Evolutionary conservation across 1,140 invertebrate genomes (phyloP).

Genomic region (Lasioglossum baleicum): DNA sequence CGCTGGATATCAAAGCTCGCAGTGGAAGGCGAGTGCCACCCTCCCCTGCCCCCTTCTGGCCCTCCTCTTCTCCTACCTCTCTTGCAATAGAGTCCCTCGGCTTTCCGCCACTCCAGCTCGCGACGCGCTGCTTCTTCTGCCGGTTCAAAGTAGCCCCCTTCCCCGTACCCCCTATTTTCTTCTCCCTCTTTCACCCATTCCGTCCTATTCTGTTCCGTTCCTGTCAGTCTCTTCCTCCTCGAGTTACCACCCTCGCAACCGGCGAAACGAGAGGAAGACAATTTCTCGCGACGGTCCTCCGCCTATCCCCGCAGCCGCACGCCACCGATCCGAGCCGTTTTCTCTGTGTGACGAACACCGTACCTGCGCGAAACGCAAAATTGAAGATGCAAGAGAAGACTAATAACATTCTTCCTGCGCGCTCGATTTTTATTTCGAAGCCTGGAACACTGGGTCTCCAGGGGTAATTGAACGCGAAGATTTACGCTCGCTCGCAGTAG

Average conservation of each 20-base stretch:
- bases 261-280: constrained; percentile 32
- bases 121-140: constrained; percentile 51
- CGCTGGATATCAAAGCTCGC: constrained; percentile 59
- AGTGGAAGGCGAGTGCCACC: constrained; percentile 9
- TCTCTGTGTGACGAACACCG: constrained; percentile 32
- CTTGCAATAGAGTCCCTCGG: constrained; percentile 56
- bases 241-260: neutral
- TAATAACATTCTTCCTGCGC: no score
- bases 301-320: neutral
- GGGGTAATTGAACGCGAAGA: no score
- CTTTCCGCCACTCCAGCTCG: constrained; percentile 61
- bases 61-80: neutral
- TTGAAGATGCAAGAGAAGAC: no score
- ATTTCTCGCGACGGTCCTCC: constrained; percentile 52
- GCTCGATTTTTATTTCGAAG: no score
- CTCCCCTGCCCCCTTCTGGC: neutral
- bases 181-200: neutral
- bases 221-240: constrained; percentile 20
- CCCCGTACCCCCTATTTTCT: neutral
- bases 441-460: no score
- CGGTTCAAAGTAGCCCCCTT: constrained; percentile 51
- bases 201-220: constrained; percentile 1
- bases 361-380: no score
- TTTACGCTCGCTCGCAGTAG: no score
- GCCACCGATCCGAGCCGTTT: constrained; percentile 44